Evolutionary conservation across 2,888 invertebrate species (phyloP).

Genomic region (Orchestes rusci): DNA sequence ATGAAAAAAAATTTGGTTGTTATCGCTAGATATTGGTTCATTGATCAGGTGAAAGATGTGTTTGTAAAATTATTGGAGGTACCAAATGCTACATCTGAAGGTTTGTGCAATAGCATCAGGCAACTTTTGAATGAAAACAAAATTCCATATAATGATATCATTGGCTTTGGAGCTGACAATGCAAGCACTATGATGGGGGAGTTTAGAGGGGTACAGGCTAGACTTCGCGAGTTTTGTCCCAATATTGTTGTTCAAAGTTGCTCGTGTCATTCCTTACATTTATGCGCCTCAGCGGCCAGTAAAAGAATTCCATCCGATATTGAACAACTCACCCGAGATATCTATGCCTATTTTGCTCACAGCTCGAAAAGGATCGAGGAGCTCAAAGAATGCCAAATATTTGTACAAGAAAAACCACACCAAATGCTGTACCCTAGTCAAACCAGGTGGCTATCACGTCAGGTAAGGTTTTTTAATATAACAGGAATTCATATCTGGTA

Average conservation of each 20-base stretch:
- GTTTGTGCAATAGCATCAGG: too few relatives aligned
- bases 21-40: too few relatives aligned
- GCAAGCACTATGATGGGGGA: not conserved
- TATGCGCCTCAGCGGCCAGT: not conserved
- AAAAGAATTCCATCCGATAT: not conserved
- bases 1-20: too few relatives aligned
- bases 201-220: not conserved
- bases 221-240: not conserved
- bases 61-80: too few relatives aligned
- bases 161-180: not conserved
- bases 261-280: not conserved
- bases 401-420: slow-evolving; percentile 7
- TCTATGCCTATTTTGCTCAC: not conserved
- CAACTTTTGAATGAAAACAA: not conserved
- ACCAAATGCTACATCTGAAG: too few relatives aligned
- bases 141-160: not conserved
- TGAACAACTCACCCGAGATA: not conserved
- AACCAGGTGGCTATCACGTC: slow-evolving; percentile 19
- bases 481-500: too few relatives aligned
- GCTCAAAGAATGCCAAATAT: not conserved
- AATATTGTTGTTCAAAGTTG: not conserved
- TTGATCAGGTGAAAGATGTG: too few relatives aligned
- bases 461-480: too few relatives aligned
- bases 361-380: not conserved
- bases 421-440: slow-evolving; percentile 18